Percentiles rank a stretch among this genome's conserved stretches.
These are phyloP conservation scores for Diogma glabrata DNA, from an alignment of 2,888 invertebrate species.

Conservation along the genomic window DNA sequence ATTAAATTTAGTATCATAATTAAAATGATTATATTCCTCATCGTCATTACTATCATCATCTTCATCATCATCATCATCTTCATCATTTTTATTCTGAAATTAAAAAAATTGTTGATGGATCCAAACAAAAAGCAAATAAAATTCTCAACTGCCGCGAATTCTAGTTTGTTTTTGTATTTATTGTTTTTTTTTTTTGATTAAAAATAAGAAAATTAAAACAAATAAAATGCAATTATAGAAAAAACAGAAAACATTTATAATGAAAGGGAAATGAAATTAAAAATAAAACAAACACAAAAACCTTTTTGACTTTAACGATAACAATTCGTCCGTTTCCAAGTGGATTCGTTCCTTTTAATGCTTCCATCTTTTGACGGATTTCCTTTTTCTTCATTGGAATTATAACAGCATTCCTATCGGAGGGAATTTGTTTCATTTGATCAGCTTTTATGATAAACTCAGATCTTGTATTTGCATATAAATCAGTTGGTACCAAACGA, in stretches of 20 bases:
- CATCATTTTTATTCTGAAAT: conserved; percentile 5
- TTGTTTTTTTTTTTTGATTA: too few species aligned
- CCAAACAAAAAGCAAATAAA: too few species aligned
- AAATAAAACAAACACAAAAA: not conserved
- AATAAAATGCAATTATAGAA: not conserved
- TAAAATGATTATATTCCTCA: conserved; percentile 7
- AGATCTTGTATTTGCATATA: not conserved
- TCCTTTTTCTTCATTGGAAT: conserved; percentile 9
- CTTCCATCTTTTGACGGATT: conserved; percentile 5
- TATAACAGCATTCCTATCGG: conserved; percentile 5
- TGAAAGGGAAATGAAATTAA: too few species aligned
- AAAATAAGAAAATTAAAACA: conserved; percentile 3
- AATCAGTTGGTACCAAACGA: not conserved
- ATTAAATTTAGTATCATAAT: too few species aligned
- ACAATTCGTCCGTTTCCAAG: conserved; percentile 7
- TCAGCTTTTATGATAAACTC: not conserved
- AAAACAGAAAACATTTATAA: conserved; percentile 2
- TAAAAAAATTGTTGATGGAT: conserved; percentile 8
- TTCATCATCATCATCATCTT: not conserved
- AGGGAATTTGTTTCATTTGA: conserved; percentile 6
- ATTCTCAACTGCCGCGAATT: too few species aligned
- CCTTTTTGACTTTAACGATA: conserved; percentile 10
- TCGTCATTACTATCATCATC: conserved; percentile 5
- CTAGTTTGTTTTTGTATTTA: too few species aligned
- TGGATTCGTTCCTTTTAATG: not conserved